Base-by-base conservation (phyloP, 2,113 vertebrate species). In the Embiotoca jacksoni region DNA sequence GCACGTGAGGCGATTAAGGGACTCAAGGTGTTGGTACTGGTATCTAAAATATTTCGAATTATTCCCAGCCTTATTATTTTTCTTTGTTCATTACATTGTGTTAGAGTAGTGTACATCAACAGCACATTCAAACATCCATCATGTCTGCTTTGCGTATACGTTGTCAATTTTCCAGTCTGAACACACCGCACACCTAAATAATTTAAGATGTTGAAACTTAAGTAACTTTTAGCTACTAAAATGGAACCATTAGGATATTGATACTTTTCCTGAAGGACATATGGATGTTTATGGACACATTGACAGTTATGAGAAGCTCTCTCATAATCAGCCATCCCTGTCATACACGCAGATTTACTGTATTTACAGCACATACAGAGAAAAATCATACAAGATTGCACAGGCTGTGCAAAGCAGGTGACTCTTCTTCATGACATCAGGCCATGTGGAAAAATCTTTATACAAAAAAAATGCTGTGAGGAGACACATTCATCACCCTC, bases 401-500 rank as follows among this genome's bases (percentile, higher is more conserved):
- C 57, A 60, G 55, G 6, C 66, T 62, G 36, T 63, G 72, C 63
- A 74, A n/a, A 58, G 74, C 75, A 79, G 54, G 64, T 82, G 72
- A 83, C 79, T 71, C 79, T 74, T 72, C 58, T 41, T 76, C 66
- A 78, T 75, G 49, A 70, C 80, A 82, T 87, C 78, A 88, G 54
- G 52, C 30, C 37, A 7, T 23, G 49, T 33, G 76, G 72, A 88
- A 78, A 81, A 7, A 3, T 87, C 59, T 84, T 78, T 75, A 59
- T 37, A 70, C 37, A 71, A 65, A 74, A 65, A 23, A 80, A 65
- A 73, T 72, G 62, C 65, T 66, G 37, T 57, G 47, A 69, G 36
- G 52, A 86, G 69, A 75, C 3, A 31, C 77, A 83, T 91, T 80
- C 52, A 82, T 89, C 82, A 81, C 41, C 65, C 60, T 66, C 60